Evolutionary conservation across 2,888 invertebrate species (phyloP).

Genomic region (Empis livida): DNA sequence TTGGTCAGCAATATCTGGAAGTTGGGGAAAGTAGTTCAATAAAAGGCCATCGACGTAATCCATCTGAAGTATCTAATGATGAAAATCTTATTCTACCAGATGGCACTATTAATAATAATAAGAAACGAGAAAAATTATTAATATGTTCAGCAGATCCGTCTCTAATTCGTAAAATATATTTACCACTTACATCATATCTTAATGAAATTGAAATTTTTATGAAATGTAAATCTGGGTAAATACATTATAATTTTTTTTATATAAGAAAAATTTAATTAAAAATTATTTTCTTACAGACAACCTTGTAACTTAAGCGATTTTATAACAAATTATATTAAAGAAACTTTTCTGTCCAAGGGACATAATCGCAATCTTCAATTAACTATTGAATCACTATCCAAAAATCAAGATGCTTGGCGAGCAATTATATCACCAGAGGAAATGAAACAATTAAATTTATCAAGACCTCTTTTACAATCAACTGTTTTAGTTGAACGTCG

Average conservation of each 20-base stretch:
- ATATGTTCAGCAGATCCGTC: constrained; percentile 66
- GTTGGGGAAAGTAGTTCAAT: constrained; percentile 8
- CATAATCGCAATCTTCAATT: constrained; percentile 40
- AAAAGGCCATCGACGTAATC: constrained; percentile 33
- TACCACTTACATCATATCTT: constrained; percentile 69
- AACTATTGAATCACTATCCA: constrained; percentile 55
- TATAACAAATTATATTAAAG: constrained; percentile 74
- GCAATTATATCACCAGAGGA: constrained; percentile 56
- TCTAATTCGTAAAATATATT: constrained; percentile 65
- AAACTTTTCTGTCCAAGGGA: constrained; percentile 70
- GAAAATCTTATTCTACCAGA: constrained; percentile 21
- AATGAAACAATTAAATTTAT: constrained; percentile 46
- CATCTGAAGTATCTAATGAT: constrained; percentile 32
- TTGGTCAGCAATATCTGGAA: constrained; percentile 15
- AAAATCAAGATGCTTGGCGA: constrained; percentile 67
- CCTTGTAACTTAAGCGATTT: constrained; percentile 72
- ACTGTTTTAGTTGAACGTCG: constrained; percentile 55
- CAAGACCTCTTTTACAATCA: constrained; percentile 55
- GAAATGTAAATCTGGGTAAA: constrained; percentile 43
- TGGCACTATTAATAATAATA: constrained; percentile 18
- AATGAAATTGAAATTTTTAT: constrained; percentile 66
- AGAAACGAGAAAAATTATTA: constrained; percentile 43
- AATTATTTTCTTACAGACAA: constrained; percentile 30
- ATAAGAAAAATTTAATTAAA: neutral
- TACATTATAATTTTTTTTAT: neutral